phyloP scores from a whole-genome alignment of 2,888 invertebrate genomes.

The Synergus japonicus region DNA sequence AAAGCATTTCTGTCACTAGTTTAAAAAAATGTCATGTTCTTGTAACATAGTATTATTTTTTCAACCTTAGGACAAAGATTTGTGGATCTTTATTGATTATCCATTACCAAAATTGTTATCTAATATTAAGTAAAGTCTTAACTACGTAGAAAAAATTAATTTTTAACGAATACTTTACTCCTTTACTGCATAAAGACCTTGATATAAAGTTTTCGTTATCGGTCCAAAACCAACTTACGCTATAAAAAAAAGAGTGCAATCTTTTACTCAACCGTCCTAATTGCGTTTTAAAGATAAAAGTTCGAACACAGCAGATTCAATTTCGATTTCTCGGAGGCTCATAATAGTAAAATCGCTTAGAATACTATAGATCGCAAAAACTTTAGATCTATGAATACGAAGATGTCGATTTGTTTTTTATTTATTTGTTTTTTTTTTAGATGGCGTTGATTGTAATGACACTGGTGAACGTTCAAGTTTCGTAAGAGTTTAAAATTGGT shows the following conservation, averaged over 20 bases:
- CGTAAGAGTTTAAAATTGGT: neutral
- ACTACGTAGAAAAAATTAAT: neutral
- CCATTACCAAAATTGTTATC: conserved; percentile 26
- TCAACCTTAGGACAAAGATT: neutral
- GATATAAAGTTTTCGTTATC: neutral
- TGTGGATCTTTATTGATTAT: conserved; percentile 9
- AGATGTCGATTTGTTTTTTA: neutral
- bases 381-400: conserved; percentile 4
- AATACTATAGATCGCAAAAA: neutral
- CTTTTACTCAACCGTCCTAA: conserved; percentile 34
- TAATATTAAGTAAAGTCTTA: conserved; percentile 20
- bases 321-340: neutral
- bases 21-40: conserved; percentile 20
- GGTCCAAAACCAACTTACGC: neutral
- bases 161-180: neutral
- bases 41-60: conserved; percentile 12
- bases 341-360: neutral
- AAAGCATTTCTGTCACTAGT: too few species aligned
- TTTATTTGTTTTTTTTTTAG: conserved; percentile 6
- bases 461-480: conserved; percentile 20
- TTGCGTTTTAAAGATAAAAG: conserved; percentile 6
- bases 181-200: neutral
- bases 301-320: conserved; percentile 7
- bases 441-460: conserved; percentile 5
- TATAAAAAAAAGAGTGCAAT: conserved; percentile 28